Evolutionary conservation across 2,888 invertebrate genomes (phyloP), one percentile per base, ranked within the genome.

Genomic region (Perizoma flavofasciatum): DNA sequence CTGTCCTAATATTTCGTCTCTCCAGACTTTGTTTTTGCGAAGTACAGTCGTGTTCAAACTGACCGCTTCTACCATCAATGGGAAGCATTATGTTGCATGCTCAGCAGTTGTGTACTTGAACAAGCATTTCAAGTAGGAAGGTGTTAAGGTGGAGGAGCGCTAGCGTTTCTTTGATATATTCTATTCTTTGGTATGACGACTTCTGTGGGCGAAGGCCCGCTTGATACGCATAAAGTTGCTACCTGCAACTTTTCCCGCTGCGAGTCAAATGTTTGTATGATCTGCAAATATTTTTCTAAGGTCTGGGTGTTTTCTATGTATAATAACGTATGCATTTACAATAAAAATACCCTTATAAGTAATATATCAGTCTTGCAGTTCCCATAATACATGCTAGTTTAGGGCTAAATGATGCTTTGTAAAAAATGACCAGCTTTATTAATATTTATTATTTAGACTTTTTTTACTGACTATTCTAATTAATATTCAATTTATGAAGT

Each of bases 21-120:
- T 63, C 59, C 68, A 68, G 73, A 58, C 71, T 74, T 75, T 77
- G 75, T 78, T 79, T 77, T 77, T 71, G 71, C 68, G 67, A 70
- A 73, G 70, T 69, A 69, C 71, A 79, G 71, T 75, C 73, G 63
- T 67, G 75, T 67, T 78, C 72, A 76, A 78, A 79, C 78, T 84
- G 83, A 83, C 83, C 84, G 79, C 79, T 82, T 78, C 77, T 68
- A 73, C 69, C 76, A 68, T 80, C 77, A 80, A 79, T 81, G 76
- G 76, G 73, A 77, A 80, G 79, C 80, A 83, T 82, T 81, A 78
- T 75, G 78, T 80, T 78, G 81, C 83, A 74, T 75, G 75, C 75
- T 83, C 81, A 80, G 82, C 81, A 75, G 71, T 80, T 78, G 78
- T 77, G 78, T 78, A 74, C 79, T 82, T 81, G 80, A 76, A 81